Evolutionary conservation across 2,888 invertebrate genomes (phyloP).

Genomic region (Rhopalosiphum nymphaeae): DNA sequence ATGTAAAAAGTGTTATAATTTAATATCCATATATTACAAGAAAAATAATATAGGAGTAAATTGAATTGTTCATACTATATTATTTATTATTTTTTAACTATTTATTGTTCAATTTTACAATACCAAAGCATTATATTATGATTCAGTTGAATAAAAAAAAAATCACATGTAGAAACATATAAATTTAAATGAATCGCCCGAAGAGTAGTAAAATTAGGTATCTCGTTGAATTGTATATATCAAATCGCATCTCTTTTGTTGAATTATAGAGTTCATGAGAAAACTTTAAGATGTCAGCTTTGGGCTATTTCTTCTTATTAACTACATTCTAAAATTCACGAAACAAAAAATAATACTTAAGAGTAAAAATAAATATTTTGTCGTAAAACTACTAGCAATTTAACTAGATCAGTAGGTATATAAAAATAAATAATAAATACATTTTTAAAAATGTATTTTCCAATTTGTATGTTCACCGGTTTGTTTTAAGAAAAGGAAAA

Average conservation of each 20-base stretch:
- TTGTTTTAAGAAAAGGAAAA: not conserved
- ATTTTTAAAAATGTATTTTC: not conserved
- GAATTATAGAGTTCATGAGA: conserved; percentile 25
- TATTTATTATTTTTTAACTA: conserved; percentile 10
- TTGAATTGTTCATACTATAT: not conserved
- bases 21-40: not conserved
- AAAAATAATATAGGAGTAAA: not conserved
- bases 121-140: not conserved
- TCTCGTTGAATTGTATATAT: conserved; percentile 35
- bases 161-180: not conserved
- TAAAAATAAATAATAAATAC: not conserved
- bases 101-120: not conserved
- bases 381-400: not conserved
- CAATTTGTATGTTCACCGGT: not conserved
- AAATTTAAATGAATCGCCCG: conserved; percentile 2
- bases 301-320: conserved; percentile 39
- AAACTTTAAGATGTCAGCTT: conserved; percentile 30
- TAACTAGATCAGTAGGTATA: not conserved
- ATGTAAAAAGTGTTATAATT: too few species aligned
- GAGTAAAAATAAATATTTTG: not conserved
- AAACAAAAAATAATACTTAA: not conserved
- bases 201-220: not conserved
- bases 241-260: conserved; percentile 32
- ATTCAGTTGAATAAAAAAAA: not conserved
- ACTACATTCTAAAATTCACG: not conserved